These are phyloP conservation scores for Trissolcus basalis DNA, from an alignment of 1,140 invertebrate genomes.

Conservation along the genomic window DNA sequence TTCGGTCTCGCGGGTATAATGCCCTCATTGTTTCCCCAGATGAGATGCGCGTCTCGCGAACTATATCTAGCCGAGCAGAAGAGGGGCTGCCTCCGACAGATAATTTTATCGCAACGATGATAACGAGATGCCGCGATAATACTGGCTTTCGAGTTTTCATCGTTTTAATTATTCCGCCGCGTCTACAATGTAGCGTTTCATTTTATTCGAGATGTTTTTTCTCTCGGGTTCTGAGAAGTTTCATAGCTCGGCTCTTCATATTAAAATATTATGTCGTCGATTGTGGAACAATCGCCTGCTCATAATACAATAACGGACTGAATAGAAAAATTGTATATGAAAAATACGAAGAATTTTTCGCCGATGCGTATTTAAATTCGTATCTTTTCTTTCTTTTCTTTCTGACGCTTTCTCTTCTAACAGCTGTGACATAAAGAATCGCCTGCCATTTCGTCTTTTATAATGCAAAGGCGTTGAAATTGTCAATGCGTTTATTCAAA, in stretches of 20 bases:
- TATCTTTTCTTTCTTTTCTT: too few species aligned
- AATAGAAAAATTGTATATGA: too few species aligned
- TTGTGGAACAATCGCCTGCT: too few species aligned
- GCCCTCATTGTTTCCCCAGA: slow-evolving; percentile 23
- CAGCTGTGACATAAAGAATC: slow-evolving; percentile 20
- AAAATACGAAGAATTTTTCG: too few species aligned
- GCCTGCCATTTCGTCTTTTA: slow-evolving; percentile 13
- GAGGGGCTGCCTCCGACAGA: slow-evolving; percentile 13
- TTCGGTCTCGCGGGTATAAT: slow-evolving; percentile 42
- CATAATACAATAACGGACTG: too few species aligned
- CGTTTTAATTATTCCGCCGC: slow-evolving; percentile 14
- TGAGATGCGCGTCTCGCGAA: slow-evolving; percentile 1
- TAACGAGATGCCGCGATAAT: slow-evolving; percentile 27
- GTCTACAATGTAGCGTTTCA: too few species aligned
- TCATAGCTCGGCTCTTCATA: too few species aligned
- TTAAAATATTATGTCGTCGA: background rate
- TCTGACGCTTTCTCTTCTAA: background rate
- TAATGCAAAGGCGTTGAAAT: slow-evolving; percentile 15
- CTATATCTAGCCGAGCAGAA: background rate
- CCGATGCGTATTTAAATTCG: too few species aligned
- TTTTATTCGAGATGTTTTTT: too few species aligned
- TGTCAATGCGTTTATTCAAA: background rate
- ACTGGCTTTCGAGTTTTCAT: background rate
- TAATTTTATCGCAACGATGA: slow-evolving; percentile 31
- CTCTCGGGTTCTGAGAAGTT: background rate